Evolutionary conservation across 1,140 invertebrate genomes (phyloP), one percentile per base, ranked within the genome.

Genomic region (Epicauta chinensis): DNA sequence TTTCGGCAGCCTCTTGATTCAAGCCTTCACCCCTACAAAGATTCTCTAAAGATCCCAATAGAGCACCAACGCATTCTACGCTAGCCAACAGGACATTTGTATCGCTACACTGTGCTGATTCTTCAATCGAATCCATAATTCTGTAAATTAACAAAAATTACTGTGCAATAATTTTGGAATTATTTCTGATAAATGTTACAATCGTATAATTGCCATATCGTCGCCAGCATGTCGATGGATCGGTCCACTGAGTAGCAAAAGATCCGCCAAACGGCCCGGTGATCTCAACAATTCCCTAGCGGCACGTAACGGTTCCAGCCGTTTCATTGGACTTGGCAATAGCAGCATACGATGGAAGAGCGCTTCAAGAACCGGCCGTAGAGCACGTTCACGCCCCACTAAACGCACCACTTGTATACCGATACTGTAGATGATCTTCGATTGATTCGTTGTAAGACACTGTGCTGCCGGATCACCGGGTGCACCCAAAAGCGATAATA

Each of bases 301-400:
- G 55, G 89, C 88, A 58, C 88, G 82, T 6, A 96, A 67, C 0
- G 91, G 86, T 65, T 95, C 91, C 3, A 89, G 74, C 31, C 92
- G 80, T 70, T 93, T 89, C 32, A 84, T 76, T 0, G 89, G 82
- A 0, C 87, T 85, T 16, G 91, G 90, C 71, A 93, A 87, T 0
- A 95, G 72, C 0, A 95, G 71, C 87, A 95, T 93, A 30, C 91
- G 77, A 72, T 95, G 91, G 68, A 94, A 95, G 2, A 96, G 75
- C 0, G 91, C 92, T 68, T 96, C 91, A 48, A 96, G 71, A 32
- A 94, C 91, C 11, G 92, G 91, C 12, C 92, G 75, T 44, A 95
- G 73, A 7, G 87, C 87, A 1, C 84, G 82, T 16, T 91, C 84
- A 46, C 84, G 83, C 0, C 92, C 93, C 2, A 94, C 88, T 23